Percentiles rank a stretch among this genome's conserved stretches.
These are phyloP conservation scores for Myotis vivesi DNA, from an alignment of 2,797 vertebrate species.

Conservation along the genomic window DNA sequence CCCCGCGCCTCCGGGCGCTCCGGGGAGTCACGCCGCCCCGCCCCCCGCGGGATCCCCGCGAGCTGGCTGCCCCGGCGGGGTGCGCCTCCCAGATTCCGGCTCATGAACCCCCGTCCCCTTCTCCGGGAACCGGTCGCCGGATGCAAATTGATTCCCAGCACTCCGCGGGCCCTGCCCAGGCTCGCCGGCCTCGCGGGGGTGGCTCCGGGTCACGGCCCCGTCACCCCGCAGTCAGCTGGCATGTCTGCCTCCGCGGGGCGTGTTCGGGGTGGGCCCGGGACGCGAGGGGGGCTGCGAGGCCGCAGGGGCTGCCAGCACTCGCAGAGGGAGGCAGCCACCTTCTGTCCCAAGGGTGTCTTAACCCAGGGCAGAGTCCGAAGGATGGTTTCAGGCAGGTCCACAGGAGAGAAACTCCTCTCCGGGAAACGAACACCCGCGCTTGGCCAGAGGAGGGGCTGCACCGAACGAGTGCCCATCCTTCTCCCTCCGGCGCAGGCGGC, in stretches of 20 bases:
- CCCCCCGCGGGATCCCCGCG: neutral
- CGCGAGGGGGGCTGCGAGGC: neutral
- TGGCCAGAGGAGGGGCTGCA: neutral
- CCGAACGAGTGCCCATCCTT: neutral
- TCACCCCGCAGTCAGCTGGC: neutral
- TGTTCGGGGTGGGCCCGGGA: neutral
- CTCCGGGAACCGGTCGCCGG: neutral
- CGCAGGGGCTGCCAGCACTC: neutral
- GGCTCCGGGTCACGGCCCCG: neutral
- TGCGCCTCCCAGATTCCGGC: rapidly evolving
- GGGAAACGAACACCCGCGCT: neutral
- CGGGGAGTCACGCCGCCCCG: neutral
- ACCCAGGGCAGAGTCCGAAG: neutral
- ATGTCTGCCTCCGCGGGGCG: neutral
- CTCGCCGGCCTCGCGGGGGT: neutral
- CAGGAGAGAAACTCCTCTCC: neutral
- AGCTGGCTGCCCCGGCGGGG: neutral
- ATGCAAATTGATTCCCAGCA: neutral
- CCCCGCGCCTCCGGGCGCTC: neutral
- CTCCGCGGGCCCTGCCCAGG: neutral
- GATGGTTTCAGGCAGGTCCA: neutral
- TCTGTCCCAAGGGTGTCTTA: neutral
- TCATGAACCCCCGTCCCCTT: rapidly evolving
- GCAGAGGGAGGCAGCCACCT: neutral
- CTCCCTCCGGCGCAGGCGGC: neutral